A percentile compares a stretch with the other conserved stretches of the same genome.
phyloP scores from a whole-genome alignment of 2,113 vertebrate genomes.

The Passer montanus region DNA sequence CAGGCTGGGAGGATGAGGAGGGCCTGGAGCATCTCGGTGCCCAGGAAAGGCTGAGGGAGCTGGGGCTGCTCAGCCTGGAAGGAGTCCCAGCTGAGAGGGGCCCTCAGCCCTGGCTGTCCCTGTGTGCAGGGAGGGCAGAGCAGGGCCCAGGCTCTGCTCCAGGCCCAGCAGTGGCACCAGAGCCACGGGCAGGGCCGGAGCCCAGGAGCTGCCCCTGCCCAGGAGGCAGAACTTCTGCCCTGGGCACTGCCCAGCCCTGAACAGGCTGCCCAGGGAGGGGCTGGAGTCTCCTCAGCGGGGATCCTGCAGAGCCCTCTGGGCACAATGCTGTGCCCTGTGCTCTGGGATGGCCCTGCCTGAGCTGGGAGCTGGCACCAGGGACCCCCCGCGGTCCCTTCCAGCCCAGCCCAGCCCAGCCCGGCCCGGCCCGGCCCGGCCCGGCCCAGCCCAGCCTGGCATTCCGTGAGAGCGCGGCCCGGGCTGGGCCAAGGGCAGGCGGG shows the following conservation, averaged over 20 bases:
- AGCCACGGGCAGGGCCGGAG: neutral
- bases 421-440: neutral
- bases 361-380: neutral
- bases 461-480: accelerated
- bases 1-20: neutral
- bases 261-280: neutral
- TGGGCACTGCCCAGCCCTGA: neutral
- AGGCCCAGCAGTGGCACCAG: neutral
- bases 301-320: neutral
- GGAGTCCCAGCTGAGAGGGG: neutral
- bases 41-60: neutral
- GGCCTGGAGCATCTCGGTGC: neutral
- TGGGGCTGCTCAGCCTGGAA: neutral
- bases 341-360: neutral
- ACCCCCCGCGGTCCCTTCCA: accelerated
- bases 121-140: neutral
- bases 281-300: neutral
- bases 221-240: neutral
- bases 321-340: neutral
- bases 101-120: neutral
- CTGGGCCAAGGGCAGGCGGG: neutral
- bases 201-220: neutral
- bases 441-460: neutral
- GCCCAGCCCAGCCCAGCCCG: neutral
- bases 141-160: neutral